Evolutionary conservation across 2,888 invertebrate species (phyloP).

Genomic region (Villa cingulata): DNA sequence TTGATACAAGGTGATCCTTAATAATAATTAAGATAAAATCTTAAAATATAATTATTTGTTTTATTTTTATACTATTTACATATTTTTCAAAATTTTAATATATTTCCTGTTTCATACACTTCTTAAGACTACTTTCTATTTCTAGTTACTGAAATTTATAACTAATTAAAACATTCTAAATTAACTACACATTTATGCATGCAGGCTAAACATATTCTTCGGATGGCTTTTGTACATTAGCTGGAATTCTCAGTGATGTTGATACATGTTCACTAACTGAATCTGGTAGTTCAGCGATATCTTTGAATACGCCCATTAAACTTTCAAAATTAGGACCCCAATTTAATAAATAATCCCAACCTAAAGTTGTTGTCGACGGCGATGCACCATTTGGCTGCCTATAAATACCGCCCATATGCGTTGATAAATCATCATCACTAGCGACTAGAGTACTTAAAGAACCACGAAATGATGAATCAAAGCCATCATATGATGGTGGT

Average conservation of each 20-base stretch:
- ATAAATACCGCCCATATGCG: constrained; percentile 68
- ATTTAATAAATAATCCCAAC: constrained; percentile 89
- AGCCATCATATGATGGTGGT: constrained; percentile 74
- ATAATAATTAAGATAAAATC: background rate
- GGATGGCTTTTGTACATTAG: constrained; percentile 69
- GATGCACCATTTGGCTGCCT: constrained; percentile 63
- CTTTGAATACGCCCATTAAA: constrained; percentile 89
- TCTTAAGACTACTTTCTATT: background rate
- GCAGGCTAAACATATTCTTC: constrained; percentile 69
- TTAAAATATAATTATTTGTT: background rate
- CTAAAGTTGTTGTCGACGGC: constrained; percentile 63
- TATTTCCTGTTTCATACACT: background rate
- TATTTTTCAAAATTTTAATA: background rate
- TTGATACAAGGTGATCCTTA: constrained; percentile 35
- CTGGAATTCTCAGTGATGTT: constrained; percentile 58
- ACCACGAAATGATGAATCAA: constrained; percentile 87
- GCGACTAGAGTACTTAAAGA: constrained; percentile 88
- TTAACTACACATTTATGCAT: background rate
- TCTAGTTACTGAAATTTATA: no score
- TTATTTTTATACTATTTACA: background rate
- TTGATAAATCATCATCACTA: constrained; percentile 78
- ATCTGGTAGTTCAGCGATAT: constrained; percentile 89
- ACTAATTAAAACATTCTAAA: background rate
- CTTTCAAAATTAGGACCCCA: constrained; percentile 96
- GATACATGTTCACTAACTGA: constrained; percentile 59